phyloP scores from a whole-genome alignment of 2,797 vertebrate species.

The Hoplostethus mediterraneus region DNA sequence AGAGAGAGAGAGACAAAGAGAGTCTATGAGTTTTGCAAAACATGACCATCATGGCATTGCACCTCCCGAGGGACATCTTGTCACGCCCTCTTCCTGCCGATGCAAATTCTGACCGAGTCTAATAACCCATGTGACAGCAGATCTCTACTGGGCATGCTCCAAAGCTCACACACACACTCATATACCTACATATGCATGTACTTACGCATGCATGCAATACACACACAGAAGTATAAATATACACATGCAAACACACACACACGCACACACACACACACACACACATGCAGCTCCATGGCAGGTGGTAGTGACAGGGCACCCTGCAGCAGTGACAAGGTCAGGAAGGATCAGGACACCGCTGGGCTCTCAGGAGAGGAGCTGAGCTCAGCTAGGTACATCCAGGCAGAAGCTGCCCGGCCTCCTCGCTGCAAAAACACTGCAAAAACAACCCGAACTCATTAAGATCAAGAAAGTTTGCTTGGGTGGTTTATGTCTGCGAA shows the following conservation, averaged over 20 bases:
- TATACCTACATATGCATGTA: constrained; percentile 22
- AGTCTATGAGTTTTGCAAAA: constrained; percentile 62
- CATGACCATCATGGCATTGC: constrained; percentile 61
- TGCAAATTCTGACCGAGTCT: constrained; percentile 66
- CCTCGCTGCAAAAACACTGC: not conserved
- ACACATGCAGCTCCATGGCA: constrained; percentile 39
- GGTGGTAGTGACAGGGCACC: constrained; percentile 70
- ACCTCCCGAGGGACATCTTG: constrained; percentile 61
- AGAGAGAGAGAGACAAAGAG: constrained; percentile 1
- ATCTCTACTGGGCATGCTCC: constrained; percentile 12
- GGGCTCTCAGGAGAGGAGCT: constrained; percentile 61
- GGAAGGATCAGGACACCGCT: constrained; percentile 65
- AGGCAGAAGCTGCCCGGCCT: constrained; percentile 11
- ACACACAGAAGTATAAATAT: not conserved
- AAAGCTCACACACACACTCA: constrained; percentile 21
- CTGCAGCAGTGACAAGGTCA: constrained; percentile 75
- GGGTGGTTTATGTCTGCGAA: constrained; percentile 32
- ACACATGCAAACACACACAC: constrained; percentile 6
- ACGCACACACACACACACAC: constrained; percentile 19
- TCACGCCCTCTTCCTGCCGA: constrained; percentile 63
- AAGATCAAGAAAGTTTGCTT: constrained; percentile 46
- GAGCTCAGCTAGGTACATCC: constrained; percentile 62
- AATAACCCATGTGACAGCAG: constrained; percentile 60
- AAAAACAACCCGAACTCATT: constrained; percentile 40
- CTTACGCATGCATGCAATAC: constrained; percentile 4